Percentiles rank a stretch among this genome's conserved stretches.
Evolutionary conservation across 2,888 invertebrate species (phyloP).

Genomic region (Stegophylla sp.): DNA sequence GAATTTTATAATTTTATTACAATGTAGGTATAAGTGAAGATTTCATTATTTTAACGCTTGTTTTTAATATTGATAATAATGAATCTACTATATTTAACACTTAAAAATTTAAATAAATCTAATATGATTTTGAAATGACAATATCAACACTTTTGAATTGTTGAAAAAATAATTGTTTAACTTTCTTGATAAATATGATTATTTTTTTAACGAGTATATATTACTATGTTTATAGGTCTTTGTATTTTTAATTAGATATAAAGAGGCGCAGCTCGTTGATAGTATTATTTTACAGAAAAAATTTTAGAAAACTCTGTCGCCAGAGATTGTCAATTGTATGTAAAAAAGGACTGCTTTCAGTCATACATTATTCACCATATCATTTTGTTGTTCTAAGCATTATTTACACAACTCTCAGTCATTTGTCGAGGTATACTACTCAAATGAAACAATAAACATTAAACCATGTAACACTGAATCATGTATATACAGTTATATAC

Average conservation of each 20-base stretch:
- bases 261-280: background rate
- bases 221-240: background rate
- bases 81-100: background rate
- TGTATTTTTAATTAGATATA: background rate
- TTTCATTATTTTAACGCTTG: too few species aligned
- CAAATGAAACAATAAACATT: constrained; percentile 32
- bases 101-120: background rate
- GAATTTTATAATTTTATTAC: too few species aligned
- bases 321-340: constrained; percentile 4
- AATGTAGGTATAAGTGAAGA: too few species aligned
- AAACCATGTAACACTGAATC: background rate
- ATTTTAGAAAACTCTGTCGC: background rate
- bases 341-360: background rate
- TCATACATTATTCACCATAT: constrained; percentile 24
- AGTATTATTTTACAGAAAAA: constrained; percentile 12
- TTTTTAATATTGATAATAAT: background rate
- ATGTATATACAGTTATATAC: background rate
- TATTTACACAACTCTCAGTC: background rate
- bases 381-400: constrained; percentile 8
- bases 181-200: background rate
- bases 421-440: constrained; percentile 6
- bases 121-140: background rate
- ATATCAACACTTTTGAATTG: background rate
- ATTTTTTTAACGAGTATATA: constrained; percentile 3
- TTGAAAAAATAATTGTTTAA: background rate